Base-by-base conservation (phyloP, 2,113 vertebrate genomes). In the Lepisosteus osseus region DNA sequence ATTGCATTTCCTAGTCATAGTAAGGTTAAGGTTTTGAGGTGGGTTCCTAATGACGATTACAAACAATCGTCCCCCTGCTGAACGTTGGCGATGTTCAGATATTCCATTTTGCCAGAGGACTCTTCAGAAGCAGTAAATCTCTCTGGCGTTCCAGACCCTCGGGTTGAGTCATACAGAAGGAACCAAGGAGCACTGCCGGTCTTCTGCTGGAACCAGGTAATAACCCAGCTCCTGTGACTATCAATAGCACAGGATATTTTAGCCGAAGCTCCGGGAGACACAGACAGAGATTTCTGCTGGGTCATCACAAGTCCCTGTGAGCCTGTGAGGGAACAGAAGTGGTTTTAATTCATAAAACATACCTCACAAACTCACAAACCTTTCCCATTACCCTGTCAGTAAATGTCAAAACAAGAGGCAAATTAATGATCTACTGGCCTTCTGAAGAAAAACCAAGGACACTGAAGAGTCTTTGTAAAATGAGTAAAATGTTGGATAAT, bases 201-300 rank as follows among this genome's bases (percentile, higher is more conserved):
- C 65, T 67, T 67, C 65, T 67, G 65, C 29, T 67, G 65, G 65
- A 51, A 67, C 65, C 65, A 67, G 3, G 65, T 67, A 67, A 67
- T 67, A 3, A 0, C 4, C 65, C 65, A 67, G 43, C 13, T 67
- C 42, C 0, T 6, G 9, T 5, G 7, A 40, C 65, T n/a, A 7
- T 44, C 42, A 63, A 63, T 63, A 1, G 42, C 14, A 15, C 65
- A 67, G 43, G 65, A 47, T 47, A 67, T 47, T 67, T 3, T 7
- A 51, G 45, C 65, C 0, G 40, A 15, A 5, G 3, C 5, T 67
- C 65, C 65, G 44, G 42, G 12, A 45, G 42, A 7, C 45, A 67
- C 65, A 45, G 45, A 67, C 14, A 67, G 42, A 3, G 13, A 13
- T 45, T 67, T 67, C 43, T 4, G 42, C 45, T 67, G 65, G 65